A percentile compares a stretch with the other conserved stretches of the same genome.
Conservation (phyloP, 37 sponge, comb jelly and placozoan species). For the Crambe crambe region DNA sequence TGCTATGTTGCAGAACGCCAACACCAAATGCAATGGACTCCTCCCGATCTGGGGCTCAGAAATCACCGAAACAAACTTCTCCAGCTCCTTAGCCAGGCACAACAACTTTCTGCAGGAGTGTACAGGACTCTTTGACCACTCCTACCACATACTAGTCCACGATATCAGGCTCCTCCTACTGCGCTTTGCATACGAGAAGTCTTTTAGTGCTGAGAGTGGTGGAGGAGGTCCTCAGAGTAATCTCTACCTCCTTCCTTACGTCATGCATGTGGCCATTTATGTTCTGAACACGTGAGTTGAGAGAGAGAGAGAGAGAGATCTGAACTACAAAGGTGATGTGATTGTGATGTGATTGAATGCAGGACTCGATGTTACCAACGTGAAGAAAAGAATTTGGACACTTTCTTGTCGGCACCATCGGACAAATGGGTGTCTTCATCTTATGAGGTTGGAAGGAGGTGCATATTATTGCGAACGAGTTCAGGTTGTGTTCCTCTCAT, state of each 20-base stretch:
- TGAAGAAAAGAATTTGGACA: conserved; percentile 59
- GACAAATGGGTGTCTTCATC: conserved; percentile 77
- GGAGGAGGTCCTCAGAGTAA: conserved; percentile 95
- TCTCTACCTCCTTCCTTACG: conserved; percentile 77
- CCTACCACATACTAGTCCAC: conserved; percentile 64
- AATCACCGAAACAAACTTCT: conserved; percentile 26
- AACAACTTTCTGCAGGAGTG: conserved; percentile 77
- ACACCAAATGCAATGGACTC: conserved; percentile 92
- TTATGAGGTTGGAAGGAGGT: conserved; percentile 91
- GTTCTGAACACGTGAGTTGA: conserved; percentile 82
- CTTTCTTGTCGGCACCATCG: conserved; percentile 44
- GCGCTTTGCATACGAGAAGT: conserved; percentile 83
- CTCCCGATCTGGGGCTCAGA: conserved; percentile 96
- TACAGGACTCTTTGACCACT: conserved; percentile 73
- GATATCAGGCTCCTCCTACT: conserved; percentile 78
- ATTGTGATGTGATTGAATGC: too few species aligned
- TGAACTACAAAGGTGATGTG: too few species aligned
- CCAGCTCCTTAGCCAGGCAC: conserved; percentile 37
- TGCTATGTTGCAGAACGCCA: conserved; percentile 91
- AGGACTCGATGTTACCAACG: conserved; percentile 65
- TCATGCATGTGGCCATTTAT: conserved; percentile 76
- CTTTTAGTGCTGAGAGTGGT: conserved; percentile 93
- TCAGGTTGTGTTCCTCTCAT: not conserved
- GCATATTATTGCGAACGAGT: not conserved
- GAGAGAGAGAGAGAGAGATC: too few species aligned